Conservation (phyloP, 2,797 vertebrate species). For the Myripristis jacobus region DNA sequence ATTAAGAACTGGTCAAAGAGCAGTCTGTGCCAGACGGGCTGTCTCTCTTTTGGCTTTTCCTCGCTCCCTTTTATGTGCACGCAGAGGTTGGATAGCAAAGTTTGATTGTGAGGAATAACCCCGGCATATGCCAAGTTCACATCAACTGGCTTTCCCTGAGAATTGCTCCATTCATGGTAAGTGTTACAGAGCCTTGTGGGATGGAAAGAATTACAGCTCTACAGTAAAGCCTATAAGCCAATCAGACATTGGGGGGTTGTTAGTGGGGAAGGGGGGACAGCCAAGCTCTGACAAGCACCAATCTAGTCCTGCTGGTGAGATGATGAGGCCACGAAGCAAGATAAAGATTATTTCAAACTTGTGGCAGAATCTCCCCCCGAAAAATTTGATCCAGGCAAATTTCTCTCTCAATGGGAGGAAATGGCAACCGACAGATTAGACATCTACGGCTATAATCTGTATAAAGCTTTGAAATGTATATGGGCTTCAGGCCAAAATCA, state of each 20-base stretch:
- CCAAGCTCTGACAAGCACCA: constrained; percentile 74
- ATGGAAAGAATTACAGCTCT: constrained; percentile 78
- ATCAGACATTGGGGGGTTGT: constrained; percentile 71
- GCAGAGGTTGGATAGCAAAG: constrained; percentile 29
- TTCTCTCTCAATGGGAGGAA: constrained; percentile 75
- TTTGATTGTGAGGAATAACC: constrained; percentile 47
- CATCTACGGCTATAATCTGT: constrained; percentile 74
- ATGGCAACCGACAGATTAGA: constrained; percentile 79
- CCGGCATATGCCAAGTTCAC: constrained; percentile 61
- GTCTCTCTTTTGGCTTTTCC: constrained; percentile 10
- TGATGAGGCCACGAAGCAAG: constrained; percentile 71
- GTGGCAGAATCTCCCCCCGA: constrained; percentile 52
- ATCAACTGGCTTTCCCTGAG: constrained; percentile 58
- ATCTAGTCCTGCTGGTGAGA: constrained; percentile 73
- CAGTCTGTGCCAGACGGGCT: not conserved
- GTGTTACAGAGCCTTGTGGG: constrained; percentile 69
- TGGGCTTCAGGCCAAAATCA: constrained; percentile 59
- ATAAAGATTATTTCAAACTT: constrained; percentile 79
- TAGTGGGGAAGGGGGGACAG: constrained; percentile 45
- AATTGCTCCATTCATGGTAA: constrained; percentile 69
- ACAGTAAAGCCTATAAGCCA: constrained; percentile 70
- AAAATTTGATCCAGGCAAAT: constrained; percentile 66
- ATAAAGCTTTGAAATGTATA: constrained; percentile 72
- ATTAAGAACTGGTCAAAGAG: constrained; percentile 15
- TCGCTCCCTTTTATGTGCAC: constrained; percentile 23